Evolutionary conservation across 2,797 vertebrate genomes (phyloP).

Genomic region (Anabacerthia variegaticeps): DNA sequence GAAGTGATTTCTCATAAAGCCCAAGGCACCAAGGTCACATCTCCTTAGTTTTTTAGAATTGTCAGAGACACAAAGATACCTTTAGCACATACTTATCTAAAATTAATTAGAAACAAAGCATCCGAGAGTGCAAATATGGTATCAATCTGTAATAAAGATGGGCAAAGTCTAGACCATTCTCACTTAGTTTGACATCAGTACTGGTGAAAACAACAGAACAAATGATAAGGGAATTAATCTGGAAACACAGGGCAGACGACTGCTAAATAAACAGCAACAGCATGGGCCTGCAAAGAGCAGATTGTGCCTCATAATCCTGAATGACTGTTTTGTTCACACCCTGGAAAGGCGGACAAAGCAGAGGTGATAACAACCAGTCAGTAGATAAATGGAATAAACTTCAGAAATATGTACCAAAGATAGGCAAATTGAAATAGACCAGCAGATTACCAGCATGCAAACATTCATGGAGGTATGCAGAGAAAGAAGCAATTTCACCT

Average conservation of each 20-base stretch:
- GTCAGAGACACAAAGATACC: not conserved
- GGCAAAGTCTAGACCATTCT: not conserved
- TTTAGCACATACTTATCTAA: not conserved
- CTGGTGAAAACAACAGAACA: not conserved
- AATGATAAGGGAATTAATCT: not conserved
- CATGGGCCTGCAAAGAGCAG: not conserved
- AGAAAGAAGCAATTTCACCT: not conserved
- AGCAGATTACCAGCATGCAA: not conserved
- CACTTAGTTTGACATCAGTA: not conserved
- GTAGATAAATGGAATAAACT: not conserved
- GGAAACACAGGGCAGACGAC: not conserved
- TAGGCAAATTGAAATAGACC: not conserved
- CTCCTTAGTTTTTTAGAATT: not conserved
- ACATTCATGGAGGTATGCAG: not conserved
- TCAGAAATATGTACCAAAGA: not conserved
- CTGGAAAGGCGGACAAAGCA: not conserved
- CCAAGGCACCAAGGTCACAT: not conserved
- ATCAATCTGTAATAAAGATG: not conserved
- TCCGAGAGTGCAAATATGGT: not conserved
- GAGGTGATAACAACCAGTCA: not conserved
- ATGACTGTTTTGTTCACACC: not conserved
- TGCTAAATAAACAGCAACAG: constrained; percentile 3
- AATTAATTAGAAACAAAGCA: not conserved
- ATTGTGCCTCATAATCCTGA: not conserved
- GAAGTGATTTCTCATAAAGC: not conserved